Conservation (phyloP, 2,113 vertebrate species). For the Pongo abelii region DNA sequence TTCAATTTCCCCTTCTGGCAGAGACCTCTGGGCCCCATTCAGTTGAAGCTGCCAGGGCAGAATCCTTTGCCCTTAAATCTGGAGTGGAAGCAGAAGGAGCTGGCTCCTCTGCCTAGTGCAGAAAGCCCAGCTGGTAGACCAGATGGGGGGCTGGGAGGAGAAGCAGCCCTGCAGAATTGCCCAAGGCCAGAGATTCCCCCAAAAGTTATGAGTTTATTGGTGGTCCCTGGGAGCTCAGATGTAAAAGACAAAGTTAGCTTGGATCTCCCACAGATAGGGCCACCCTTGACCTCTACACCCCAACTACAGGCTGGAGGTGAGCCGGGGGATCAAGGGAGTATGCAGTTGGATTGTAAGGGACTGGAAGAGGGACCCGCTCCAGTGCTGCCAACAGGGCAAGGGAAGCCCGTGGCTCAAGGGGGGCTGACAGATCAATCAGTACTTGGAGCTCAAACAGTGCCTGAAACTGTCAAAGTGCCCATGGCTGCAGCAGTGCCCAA, state of each 20-base stretch:
- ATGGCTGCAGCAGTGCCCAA: background rate
- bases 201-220: conserved; percentile 55
- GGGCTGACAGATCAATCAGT: background rate
- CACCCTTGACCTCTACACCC: background rate
- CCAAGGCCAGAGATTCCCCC: conserved; percentile 23
- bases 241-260: conserved; percentile 24
- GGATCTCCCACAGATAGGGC: conserved; percentile 37
- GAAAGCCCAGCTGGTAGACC: conserved; percentile 52
- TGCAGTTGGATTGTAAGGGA: background rate
- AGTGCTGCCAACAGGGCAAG: background rate
- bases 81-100: conserved; percentile 72
- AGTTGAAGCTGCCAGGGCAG: conserved; percentile 70
- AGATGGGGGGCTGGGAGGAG: background rate
- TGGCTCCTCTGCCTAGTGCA: conserved; percentile 50
- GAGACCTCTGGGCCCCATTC: conserved; percentile 66
- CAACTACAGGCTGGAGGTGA: conserved; percentile 15
- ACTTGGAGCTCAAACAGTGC: conserved; percentile 33
- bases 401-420: background rate
- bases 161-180: conserved; percentile 37
- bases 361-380: background rate
- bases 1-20: conserved; percentile 69
- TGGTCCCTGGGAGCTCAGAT: conserved; percentile 4
- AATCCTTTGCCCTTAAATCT: conserved; percentile 72
- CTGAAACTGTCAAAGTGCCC: conserved; percentile 53
- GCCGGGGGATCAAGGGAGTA: background rate